These are phyloP conservation scores for Miichthys miiuy DNA, from an alignment of 2,797 vertebrate genomes.

Conservation along the genomic window DNA sequence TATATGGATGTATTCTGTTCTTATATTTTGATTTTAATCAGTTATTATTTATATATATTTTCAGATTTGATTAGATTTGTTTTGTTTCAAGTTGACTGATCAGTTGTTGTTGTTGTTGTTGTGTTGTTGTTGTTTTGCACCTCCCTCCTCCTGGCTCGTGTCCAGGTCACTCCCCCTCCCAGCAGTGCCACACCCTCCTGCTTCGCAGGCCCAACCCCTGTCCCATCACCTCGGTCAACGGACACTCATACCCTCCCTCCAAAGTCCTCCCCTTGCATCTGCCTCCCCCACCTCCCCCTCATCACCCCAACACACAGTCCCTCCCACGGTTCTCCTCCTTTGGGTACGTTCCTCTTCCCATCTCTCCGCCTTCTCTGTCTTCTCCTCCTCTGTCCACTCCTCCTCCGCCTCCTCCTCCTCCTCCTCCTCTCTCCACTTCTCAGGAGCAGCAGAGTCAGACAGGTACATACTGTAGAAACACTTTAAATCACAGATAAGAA, in stretches of 20 bases:
- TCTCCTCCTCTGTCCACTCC: slow-evolving; percentile 75
- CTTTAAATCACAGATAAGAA: slow-evolving; percentile 72
- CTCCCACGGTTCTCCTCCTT: slow-evolving; percentile 93
- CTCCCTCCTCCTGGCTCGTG: slow-evolving; percentile 79
- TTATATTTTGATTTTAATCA: slow-evolving; percentile 72
- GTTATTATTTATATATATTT: slow-evolving; percentile 64
- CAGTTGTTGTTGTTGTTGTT: slow-evolving; percentile 85
- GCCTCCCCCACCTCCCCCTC: slow-evolving; percentile 85
- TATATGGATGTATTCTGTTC: slow-evolving; percentile 74
- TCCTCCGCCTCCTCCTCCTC: slow-evolving; percentile 70
- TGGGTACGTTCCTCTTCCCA: slow-evolving; percentile 88
- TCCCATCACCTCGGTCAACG: slow-evolving; percentile 88
- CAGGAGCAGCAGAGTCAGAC: slow-evolving; percentile 89
- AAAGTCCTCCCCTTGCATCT: slow-evolving; percentile 88
- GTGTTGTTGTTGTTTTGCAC: slow-evolving; percentile 89
- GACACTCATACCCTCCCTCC: slow-evolving; percentile 88
- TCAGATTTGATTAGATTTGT: slow-evolving; percentile 73
- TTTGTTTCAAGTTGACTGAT: slow-evolving; percentile 84
- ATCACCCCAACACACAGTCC: slow-evolving; percentile 87
- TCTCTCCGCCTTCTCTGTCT: slow-evolving; percentile 84
- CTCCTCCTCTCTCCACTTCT: slow-evolving; percentile 85
- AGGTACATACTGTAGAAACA: slow-evolving; percentile 88
- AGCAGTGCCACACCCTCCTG: slow-evolving; percentile 91
- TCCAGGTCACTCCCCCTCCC: slow-evolving; percentile 90
- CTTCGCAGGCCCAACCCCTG: slow-evolving; percentile 88